Evolutionary conservation across 2,113 vertebrate species (phyloP).

Genomic region (Gadus chalcogrammus): DNA sequence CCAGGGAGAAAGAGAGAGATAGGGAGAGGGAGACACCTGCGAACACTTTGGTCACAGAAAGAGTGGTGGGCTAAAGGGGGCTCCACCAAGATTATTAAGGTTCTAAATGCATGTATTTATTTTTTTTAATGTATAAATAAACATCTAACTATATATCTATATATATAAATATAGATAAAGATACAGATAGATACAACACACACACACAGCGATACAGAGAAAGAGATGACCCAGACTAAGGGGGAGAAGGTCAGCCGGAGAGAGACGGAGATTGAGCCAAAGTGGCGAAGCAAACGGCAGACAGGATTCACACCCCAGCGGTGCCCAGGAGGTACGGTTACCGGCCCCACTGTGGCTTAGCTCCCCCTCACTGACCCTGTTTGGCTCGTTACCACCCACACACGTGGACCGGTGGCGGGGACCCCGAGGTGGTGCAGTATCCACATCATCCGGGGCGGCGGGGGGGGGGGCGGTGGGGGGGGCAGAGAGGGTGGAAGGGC

Average conservation of each 20-base stretch:
- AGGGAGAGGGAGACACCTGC: not conserved
- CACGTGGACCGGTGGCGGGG: not conserved
- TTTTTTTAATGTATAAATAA: no score
- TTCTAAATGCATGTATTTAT: no score
- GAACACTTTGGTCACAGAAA: no score
- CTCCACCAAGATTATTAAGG: no score
- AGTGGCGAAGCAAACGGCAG: not conserved
- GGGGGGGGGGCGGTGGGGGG: no score
- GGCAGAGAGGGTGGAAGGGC: no score
- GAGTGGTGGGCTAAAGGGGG: no score
- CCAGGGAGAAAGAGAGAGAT: no score
- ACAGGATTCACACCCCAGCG: conserved; percentile 45
- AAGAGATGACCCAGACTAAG: not conserved
- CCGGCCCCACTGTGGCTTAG: not conserved
- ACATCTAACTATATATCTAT: no score
- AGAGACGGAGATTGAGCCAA: not conserved
- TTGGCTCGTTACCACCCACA: not conserved
- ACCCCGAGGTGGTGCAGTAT: not conserved
- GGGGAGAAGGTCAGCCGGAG: conserved; percentile 2
- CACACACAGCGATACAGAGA: not conserved
- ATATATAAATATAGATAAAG: no score
- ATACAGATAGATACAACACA: no score
- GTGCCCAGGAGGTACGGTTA: conserved; percentile 10
- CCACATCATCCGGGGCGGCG: no score
- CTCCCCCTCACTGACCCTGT: conserved; percentile 6